Conservation (phyloP, 2,113 vertebrate genomes). For the Todiramphus chloris region DNA sequence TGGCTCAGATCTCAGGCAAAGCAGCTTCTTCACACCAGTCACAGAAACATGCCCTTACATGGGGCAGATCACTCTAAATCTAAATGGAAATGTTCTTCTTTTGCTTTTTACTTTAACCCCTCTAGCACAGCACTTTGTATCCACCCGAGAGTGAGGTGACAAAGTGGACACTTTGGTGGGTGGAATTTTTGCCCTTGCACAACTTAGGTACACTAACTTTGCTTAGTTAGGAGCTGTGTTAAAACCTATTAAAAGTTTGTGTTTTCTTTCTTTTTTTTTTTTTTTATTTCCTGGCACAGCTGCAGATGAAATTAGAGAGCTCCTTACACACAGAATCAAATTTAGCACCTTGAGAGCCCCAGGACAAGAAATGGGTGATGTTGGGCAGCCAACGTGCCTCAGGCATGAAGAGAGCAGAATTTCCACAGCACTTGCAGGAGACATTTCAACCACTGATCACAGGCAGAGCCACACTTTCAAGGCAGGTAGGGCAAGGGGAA, state of each 20-base stretch:
- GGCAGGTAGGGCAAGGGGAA: not conserved
- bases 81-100: not conserved
- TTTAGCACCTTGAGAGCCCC: not conserved
- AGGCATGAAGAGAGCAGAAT: not conserved
- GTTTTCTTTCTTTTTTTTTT: too few species aligned
- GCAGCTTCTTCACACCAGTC: not conserved
- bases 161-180: not conserved
- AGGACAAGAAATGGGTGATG: not conserved
- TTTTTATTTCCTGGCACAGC: not conserved
- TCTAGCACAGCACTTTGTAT: not conserved
- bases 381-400: not conserved
- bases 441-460: accelerated
- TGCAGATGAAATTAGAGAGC: not conserved
- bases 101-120: not conserved
- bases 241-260: not conserved
- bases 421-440: not conserved
- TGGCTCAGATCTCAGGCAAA: not conserved
- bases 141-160: not conserved
- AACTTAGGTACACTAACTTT: not conserved
- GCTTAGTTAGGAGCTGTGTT: not conserved
- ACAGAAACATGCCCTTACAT: not conserved
- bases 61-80: not conserved
- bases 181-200: not conserved
- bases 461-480: not conserved
- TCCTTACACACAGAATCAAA: not conserved